Evolutionary conservation across 2,888 invertebrate species (phyloP), one percentile per base, ranked within the genome.

Genomic region (Scaptomyza cyrtandrae): DNA sequence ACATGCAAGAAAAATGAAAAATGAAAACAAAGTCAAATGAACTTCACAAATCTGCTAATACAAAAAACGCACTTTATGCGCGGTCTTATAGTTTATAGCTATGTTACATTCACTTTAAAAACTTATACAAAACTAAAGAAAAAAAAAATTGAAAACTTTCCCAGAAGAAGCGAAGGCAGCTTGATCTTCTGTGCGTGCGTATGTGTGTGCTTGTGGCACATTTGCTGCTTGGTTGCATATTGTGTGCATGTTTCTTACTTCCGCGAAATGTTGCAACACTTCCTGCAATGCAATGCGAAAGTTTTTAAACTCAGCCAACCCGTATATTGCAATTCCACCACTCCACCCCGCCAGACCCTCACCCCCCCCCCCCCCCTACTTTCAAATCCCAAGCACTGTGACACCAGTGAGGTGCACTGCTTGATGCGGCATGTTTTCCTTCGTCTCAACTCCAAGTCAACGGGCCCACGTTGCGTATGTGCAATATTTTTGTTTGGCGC

Each of bases 251-350:
- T 75, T 78, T 75, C 78, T 70, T 56, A 78, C 76, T 76, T 76
- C 76, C 76, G 76, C 76, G 79, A 76, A 76, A 76, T 75, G 79
- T 75, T 79, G 77, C 79, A 75, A 79, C 76, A 76, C 76, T 76
- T 78, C 80, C 77, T 78, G 77, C 64, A 78, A 65, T 71, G 80
- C 77, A 75, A 71, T 76, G 71, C 71, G 71, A 71, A 76, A 78
- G 68, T 71, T 78, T 75, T 64, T 44, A 67, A 64, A 52, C 52
- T 9, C 52, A 14, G 14, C 24, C n/a, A 33, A 19, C 52, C 24
- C 35, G 6, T 49, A 31, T 14, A 14, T 19, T 24, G 52, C 24
- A 24, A 4, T 2, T 24, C 24, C 24, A 46, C 10, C 19, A n/a
- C n/a, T n/a, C n/a, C n/a, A n/a, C n/a, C n/a, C n/a, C n/a, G n/a